A percentile compares a stretch with the other conserved stretches of the same genome.
These are phyloP conservation scores for Balaeniceps rex DNA, from an alignment of 2,113 vertebrate species.

Conservation along the genomic window DNA sequence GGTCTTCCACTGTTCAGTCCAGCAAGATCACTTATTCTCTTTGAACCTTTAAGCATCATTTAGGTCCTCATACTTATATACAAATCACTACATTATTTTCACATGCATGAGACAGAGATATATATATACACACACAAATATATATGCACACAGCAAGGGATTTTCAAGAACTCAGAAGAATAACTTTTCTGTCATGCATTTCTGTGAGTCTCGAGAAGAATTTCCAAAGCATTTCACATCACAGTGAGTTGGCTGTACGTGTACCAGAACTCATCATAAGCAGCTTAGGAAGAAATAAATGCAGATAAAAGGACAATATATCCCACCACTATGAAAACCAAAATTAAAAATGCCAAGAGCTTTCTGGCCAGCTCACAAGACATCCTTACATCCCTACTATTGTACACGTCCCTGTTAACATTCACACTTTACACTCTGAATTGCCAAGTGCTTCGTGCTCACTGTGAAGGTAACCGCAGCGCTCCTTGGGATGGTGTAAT, in stretches of 20 bases:
- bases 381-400: neutral
- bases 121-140: neutral
- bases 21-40: neutral
- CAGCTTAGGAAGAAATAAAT: neutral
- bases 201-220: neutral
- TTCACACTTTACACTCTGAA: neutral
- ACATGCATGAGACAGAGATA: neutral
- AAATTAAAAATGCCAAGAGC: neutral
- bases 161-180: neutral
- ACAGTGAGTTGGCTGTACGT: neutral
- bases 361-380: neutral
- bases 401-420: rapidly evolving
- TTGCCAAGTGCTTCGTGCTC: rapidly evolving
- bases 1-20: neutral
- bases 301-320: neutral
- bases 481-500: neutral
- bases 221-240: neutral
- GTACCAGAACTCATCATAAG: neutral
- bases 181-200: neutral
- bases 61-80: neutral
- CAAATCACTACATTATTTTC: neutral
- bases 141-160: neutral
- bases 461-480: neutral
- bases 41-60: neutral
- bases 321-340: neutral